Evolutionary conservation across 2,113 vertebrate genomes (phyloP).

Genomic region (Pomatorhinus ruficollis): DNA sequence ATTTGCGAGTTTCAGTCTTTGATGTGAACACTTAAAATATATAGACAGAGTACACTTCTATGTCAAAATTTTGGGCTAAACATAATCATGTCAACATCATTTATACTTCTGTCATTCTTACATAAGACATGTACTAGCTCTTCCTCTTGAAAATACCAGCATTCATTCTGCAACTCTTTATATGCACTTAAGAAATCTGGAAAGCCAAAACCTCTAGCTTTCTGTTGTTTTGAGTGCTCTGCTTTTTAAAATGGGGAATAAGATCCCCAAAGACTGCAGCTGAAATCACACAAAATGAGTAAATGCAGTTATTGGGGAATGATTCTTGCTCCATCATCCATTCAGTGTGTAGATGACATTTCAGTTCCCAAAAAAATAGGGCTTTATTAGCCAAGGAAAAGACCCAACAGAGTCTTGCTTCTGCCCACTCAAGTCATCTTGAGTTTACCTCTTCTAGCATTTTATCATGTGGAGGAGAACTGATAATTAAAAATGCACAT

Average conservation of each 20-base stretch:
- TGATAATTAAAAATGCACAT: background rate
- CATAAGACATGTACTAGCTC: rapidly evolving
- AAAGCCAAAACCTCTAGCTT: background rate
- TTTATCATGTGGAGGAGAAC: background rate
- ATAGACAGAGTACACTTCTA: background rate
- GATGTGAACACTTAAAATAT: background rate
- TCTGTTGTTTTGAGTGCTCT: background rate
- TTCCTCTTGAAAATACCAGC: background rate
- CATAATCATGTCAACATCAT: background rate
- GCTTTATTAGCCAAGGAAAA: background rate
- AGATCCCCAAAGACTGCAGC: background rate
- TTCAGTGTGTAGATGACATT: background rate
- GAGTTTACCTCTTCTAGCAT: background rate
- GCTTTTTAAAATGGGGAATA: background rate
- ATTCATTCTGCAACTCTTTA: background rate
- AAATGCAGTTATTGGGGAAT: background rate
- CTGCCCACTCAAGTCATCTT: background rate
- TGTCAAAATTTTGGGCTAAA: background rate
- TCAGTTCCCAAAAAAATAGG: background rate
- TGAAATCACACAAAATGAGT: background rate
- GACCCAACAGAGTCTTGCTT: background rate
- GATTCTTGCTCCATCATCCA: background rate
- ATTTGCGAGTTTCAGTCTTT: background rate
- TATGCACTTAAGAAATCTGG: background rate
- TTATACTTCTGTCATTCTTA: background rate